Evolutionary conservation across 2,888 invertebrate genomes (phyloP).

Genomic region (Melanophora roralis): DNA sequence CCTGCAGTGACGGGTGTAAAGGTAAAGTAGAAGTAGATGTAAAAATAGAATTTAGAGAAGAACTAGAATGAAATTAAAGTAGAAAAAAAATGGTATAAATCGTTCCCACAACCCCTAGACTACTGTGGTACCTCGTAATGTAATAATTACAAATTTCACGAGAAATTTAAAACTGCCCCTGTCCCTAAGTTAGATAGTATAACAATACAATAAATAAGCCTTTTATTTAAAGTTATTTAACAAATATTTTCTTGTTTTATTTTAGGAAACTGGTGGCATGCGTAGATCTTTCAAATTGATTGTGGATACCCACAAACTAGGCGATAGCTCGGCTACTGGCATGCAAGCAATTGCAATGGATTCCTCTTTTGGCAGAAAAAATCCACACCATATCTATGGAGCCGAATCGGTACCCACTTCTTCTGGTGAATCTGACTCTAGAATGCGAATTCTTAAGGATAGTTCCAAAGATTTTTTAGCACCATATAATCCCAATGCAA

Average conservation of each 20-base stretch:
- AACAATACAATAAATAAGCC: no score
- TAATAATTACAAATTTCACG: no score
- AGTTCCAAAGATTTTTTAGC: constrained; percentile 70
- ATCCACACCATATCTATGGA: constrained; percentile 64
- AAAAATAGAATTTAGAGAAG: background rate
- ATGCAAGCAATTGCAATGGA: constrained; percentile 68
- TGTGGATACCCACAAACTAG: constrained; percentile 70
- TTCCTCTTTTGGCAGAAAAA: constrained; percentile 59
- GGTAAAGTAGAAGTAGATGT: background rate
- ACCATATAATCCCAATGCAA: constrained; percentile 67
- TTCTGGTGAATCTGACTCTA: constrained; percentile 66
- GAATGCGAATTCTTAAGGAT: constrained; percentile 70
- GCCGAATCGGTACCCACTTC: constrained; percentile 58
- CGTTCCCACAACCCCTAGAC: no score
- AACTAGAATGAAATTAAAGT: no score
- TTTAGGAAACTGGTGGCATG: constrained; percentile 71
- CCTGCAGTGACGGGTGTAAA: no score
- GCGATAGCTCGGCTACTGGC: constrained; percentile 66
- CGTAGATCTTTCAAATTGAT: constrained; percentile 70
- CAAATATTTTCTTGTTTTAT: constrained; percentile 4
- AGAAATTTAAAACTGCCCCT: no score
- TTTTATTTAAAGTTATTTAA: background rate
- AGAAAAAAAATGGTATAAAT: no score
- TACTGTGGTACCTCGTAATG: no score
- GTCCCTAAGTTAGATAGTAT: no score